Conservation (phyloP, 2,888 invertebrate genomes). For the Orchesellides sinensis region DNA sequence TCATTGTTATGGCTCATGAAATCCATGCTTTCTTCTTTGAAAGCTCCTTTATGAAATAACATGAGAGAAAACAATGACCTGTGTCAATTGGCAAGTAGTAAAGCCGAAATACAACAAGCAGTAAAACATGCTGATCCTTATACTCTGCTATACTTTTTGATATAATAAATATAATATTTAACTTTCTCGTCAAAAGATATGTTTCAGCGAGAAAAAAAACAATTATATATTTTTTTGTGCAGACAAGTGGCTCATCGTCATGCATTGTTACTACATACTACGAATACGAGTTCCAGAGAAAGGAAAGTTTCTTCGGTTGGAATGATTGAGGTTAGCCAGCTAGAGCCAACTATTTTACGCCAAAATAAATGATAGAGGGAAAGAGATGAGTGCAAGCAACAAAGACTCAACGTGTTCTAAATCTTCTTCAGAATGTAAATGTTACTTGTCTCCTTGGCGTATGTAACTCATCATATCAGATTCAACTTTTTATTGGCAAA, state of each 20-base stretch:
- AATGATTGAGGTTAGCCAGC: background rate
- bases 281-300: background rate
- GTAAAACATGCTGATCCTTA: background rate
- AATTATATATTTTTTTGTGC: constrained; percentile 4
- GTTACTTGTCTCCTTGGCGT: too few relatives aligned
- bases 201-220: constrained; percentile 49
- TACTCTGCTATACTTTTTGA: too few relatives aligned
- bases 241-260: constrained; percentile 24
- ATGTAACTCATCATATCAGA: too few relatives aligned
- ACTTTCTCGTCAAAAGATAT: constrained; percentile 28
- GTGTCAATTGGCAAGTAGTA: constrained; percentile 8
- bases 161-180: constrained; percentile 15
- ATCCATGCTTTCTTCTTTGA: background rate
- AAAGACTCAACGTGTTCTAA: too few relatives aligned
- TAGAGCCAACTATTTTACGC: background rate
- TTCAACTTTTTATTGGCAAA: constrained; percentile 3
- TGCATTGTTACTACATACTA: background rate
- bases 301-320: constrained; percentile 4
- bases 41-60: constrained; percentile 3
- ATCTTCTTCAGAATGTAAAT: too few relatives aligned
- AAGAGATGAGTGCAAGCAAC: background rate
- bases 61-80: constrained; percentile 8
- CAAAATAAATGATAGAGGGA: background rate
- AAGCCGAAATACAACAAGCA: background rate
- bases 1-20: constrained; percentile 53